Conservation (phyloP, 2,888 invertebrate species). For the Agrochola lychnidis region DNA sequence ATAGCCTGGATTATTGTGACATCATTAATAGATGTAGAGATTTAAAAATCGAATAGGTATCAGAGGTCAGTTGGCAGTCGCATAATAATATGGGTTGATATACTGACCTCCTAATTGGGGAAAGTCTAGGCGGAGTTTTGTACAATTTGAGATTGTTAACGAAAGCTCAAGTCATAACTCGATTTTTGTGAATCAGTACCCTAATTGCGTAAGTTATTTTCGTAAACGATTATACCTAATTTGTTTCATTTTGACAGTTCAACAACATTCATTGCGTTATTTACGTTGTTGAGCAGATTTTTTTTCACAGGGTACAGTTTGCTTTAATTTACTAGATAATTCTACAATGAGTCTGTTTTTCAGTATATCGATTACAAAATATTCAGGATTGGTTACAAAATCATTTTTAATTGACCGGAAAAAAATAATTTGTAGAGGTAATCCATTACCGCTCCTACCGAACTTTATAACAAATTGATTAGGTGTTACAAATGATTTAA, state of each 20-base stretch:
- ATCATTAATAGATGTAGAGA: not conserved
- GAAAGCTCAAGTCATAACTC: not conserved
- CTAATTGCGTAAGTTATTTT: no score
- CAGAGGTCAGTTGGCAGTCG: not conserved
- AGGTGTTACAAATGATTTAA: slow-evolving; percentile 26
- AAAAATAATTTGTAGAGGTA: slow-evolving; percentile 6
- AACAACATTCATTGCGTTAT: no score
- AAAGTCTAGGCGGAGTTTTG: not conserved
- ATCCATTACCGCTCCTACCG: slow-evolving; percentile 6
- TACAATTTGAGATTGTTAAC: not conserved
- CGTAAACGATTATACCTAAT: no score
- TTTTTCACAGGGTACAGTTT: no score
- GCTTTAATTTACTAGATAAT: no score
- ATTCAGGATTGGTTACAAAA: not conserved
- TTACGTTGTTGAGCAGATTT: no score
- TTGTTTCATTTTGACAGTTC: no score
- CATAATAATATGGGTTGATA: not conserved
- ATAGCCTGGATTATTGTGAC: slow-evolving; percentile 83
- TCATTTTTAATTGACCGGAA: slow-evolving; percentile 1
- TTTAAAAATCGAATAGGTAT: not conserved
- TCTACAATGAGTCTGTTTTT: not conserved
- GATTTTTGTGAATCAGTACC: not conserved
- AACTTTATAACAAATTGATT: slow-evolving; percentile 17
- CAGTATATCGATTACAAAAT: not conserved
- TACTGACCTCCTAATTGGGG: not conserved